phyloP scores from a whole-genome alignment of 2,888 invertebrate genomes.

The Apeira syringaria region DNA sequence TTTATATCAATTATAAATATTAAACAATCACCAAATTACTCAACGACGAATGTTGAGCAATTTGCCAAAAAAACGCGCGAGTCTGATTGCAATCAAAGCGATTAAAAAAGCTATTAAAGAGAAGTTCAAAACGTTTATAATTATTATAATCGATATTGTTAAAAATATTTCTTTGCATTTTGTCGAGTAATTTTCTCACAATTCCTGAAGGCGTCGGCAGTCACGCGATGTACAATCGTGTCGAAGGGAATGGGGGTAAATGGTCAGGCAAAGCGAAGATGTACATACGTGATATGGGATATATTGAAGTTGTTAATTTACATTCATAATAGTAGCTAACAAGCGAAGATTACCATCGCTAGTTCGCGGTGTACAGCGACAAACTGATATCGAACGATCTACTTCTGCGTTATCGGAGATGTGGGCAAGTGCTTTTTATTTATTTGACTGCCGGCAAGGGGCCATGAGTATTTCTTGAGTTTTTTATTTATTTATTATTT shows the following conservation, averaged over 20 bases:
- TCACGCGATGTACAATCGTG: conserved; percentile 56
- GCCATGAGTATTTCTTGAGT: too few species aligned
- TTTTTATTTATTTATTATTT: too few species aligned
- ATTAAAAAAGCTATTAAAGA: conserved; percentile 31
- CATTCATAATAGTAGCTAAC: conserved; percentile 74
- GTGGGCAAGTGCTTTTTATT: too few species aligned
- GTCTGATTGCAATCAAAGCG: conserved; percentile 25
- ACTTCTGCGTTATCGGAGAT: conserved; percentile 28
- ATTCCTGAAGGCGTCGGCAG: conserved; percentile 34
- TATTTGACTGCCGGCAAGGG: too few species aligned
- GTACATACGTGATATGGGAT: conserved; percentile 19
- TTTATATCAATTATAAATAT: conserved; percentile 20
- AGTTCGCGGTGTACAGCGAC: conserved; percentile 61
- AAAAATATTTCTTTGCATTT: conserved; percentile 41
- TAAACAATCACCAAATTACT: conserved; percentile 12
- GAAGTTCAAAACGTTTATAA: conserved; percentile 26
- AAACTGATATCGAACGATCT: conserved; percentile 60
- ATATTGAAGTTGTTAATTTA: conserved; percentile 69
- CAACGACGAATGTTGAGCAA: conserved; percentile 26
- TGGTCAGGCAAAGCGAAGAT: conserved; percentile 7
- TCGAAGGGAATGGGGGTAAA: conserved; percentile 20
- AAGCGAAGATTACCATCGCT: conserved; percentile 70
- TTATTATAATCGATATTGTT: conserved; percentile 39
- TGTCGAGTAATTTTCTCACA: conserved; percentile 47
- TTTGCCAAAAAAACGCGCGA: conserved; percentile 24